phyloP scores from a whole-genome alignment of 2,113 vertebrate species.

The Lampris megalopsis region DNA sequence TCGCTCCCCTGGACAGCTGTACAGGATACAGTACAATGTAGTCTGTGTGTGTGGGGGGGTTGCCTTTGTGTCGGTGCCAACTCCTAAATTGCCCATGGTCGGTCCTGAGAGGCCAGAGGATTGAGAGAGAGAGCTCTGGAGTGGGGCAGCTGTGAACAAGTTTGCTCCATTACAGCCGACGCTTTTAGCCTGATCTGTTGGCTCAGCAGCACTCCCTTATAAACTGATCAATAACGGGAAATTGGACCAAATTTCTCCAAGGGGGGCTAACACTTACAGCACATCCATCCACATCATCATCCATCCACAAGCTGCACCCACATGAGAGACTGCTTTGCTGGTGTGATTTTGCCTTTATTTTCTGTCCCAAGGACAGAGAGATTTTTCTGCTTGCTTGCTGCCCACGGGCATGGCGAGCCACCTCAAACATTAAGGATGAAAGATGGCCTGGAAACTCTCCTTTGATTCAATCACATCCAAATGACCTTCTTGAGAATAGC shows the following conservation, averaged over 20 bases:
- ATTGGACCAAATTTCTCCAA: constrained; percentile 58
- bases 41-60: constrained; percentile 25
- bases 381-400: background rate
- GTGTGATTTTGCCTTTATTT: constrained; percentile 3
- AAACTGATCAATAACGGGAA: constrained; percentile 70
- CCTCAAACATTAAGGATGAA: background rate
- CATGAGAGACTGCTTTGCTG: background rate
- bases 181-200: constrained; percentile 64
- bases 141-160: constrained; percentile 58
- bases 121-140: constrained; percentile 46
- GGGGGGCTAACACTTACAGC: constrained; percentile 16
- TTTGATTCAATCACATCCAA: constrained; percentile 32
- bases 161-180: constrained; percentile 73
- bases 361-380: background rate
- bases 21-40: background rate
- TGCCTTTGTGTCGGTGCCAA: constrained; percentile 20
- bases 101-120: constrained; percentile 49
- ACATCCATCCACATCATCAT: constrained; percentile 18
- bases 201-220: constrained; percentile 75
- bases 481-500: constrained; percentile 14
- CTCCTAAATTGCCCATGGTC: constrained; percentile 57
- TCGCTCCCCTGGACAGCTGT: background rate
- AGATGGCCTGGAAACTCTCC: background rate
- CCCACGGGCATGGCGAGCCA: background rate
- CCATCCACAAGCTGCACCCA: background rate